These are phyloP conservation scores for Chelonia mydas DNA, from an alignment of 2,797 vertebrate species.

Conservation along the genomic window DNA sequence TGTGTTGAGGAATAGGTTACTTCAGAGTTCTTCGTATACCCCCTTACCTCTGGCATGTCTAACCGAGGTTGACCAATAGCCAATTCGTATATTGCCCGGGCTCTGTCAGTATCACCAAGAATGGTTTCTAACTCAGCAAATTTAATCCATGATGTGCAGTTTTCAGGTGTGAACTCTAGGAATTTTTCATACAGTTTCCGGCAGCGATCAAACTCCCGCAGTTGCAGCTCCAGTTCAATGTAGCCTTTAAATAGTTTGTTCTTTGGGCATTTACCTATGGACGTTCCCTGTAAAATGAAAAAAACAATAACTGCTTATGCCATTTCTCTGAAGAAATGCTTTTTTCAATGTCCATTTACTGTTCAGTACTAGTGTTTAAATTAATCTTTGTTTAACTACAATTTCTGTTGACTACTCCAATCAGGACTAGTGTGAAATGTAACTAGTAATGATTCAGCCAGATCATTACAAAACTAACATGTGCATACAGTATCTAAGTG, in stretches of 20 bases:
- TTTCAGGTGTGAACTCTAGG: conserved; percentile 94
- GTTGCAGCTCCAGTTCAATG: conserved; percentile 95
- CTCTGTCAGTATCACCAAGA: conserved; percentile 91
- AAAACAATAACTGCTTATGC: not conserved
- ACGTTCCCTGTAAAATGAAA: conserved; percentile 84
- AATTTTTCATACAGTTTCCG: conserved; percentile 98
- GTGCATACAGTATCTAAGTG: not conserved
- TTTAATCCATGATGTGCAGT: conserved; percentile 99
- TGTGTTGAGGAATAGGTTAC: not conserved
- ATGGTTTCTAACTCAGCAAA: conserved; percentile 97
- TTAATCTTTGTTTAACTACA: not conserved
- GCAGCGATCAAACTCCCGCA: conserved; percentile 97
- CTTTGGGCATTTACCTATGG: conserved; percentile 96
- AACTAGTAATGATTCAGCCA: not conserved
- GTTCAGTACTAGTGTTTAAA: not conserved
- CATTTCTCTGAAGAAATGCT: not conserved
- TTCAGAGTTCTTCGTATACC: fast-evolving
- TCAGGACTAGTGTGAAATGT: not conserved
- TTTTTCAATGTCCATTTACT: fast-evolving
- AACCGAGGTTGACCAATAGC: conserved; percentile 95
- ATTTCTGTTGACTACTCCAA: not conserved
- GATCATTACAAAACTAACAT: not conserved
- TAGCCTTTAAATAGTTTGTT: conserved; percentile 99
- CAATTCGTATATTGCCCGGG: conserved; percentile 94
- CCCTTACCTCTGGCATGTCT: conserved; percentile 98